Evolutionary conservation across 2,113 vertebrate genomes (phyloP).

Genomic region (Gadus chalcogrammus): DNA sequence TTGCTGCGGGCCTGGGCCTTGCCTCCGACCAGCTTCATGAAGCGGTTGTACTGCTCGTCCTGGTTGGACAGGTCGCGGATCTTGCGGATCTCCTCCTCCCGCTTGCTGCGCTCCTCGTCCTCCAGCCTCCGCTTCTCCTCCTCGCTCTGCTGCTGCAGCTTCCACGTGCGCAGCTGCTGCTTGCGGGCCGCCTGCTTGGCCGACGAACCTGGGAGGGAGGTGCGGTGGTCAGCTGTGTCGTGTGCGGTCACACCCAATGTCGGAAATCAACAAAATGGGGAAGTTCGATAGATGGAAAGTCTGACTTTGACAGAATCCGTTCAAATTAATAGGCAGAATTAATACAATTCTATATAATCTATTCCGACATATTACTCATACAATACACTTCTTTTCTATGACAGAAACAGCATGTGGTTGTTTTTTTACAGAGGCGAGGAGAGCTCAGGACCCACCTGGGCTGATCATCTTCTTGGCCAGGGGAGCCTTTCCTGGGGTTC

Average conservation of each 20-base stretch:
- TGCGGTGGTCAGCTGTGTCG: not conserved
- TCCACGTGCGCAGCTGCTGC: constrained; percentile 87
- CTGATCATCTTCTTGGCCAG: constrained; percentile 76
- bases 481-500: constrained; percentile 68
- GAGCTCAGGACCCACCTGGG: constrained; percentile 51
- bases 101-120: constrained; percentile 86
- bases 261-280: not conserved
- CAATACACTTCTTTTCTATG: no score
- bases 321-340: no score
- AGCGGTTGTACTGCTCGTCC: constrained; percentile 97
- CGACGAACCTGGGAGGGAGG: constrained; percentile 34
- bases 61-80: constrained; percentile 96
- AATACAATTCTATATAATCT: no score
- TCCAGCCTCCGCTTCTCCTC: constrained; percentile 79
- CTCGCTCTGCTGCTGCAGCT: constrained; percentile 84
- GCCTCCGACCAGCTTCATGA: constrained; percentile 96
- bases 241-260: not conserved
- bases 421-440: no score
- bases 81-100: constrained; percentile 93
- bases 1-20: constrained; percentile 80
- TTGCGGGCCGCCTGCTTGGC: constrained; percentile 86
- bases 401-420: no score
- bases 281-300: no score
- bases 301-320: no score
- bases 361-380: no score